Base-by-base conservation (phyloP, 2,797 vertebrate genomes). In the Champsocephalus gunnari region DNA sequence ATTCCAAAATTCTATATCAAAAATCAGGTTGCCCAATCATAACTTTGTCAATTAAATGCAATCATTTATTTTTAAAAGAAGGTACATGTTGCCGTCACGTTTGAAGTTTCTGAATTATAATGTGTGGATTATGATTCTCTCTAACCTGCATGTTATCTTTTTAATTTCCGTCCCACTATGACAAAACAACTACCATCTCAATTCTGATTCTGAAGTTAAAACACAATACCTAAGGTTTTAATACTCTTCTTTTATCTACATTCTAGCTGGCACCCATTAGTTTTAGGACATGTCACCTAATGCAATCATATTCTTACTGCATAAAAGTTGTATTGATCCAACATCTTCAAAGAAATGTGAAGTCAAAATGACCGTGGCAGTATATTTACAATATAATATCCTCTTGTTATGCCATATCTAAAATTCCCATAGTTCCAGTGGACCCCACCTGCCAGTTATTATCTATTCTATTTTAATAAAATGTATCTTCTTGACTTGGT, bases 401-500 rank as follows among this genome's bases (percentile, higher is more conserved):
- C 13, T 60, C n/a, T 56, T 51, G 21, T n/a, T 53, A 70, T 60
- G 44, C 14, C 51, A 47, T 8, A 64, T 66, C 0, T 41, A 11
- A 34, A 60, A 49, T 69, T 57, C 63, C 16, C 41, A 32, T 16
- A 67, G 48, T 54, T 19, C 28, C 28, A 28, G 63, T 19, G 55
- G 38, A 66, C 49, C 59, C 47, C 32, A 51, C 16, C 71, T 57
- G 34, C 28, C 24, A 62, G 43, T 59, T 60, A 60, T 58, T 9
- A 38, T 7, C 34, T 38, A 6, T 48, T 79, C 71, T 66, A 65
- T 73, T 50, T 71, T 21, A 75, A 61, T 77, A 44, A 70, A 47
- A 70, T 5, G 57, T 38, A 70, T 66, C 5, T 32, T 3, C 24
- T 44, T 54, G 19, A 16, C 50, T 73, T 71, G 21, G 28, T 64